phyloP scores from a whole-genome alignment of 1,140 invertebrate genomes.

The Phenacoccus solenopsis region DNA sequence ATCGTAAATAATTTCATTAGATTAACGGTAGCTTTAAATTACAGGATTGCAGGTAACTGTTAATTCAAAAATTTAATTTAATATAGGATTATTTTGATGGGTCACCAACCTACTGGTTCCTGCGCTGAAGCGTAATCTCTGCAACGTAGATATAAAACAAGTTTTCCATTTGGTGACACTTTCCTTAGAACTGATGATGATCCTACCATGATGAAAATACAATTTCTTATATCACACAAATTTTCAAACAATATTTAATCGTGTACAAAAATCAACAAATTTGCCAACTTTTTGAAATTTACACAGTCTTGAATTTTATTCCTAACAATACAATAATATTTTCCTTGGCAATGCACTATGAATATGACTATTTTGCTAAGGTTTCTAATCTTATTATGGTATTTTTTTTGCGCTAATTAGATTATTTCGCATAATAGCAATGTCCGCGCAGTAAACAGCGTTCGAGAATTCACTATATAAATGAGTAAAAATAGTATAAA shows the following conservation, averaged over 20 bases:
- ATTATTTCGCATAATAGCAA: background rate
- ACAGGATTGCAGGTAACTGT: too few species aligned
- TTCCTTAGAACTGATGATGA: conserved; percentile 69
- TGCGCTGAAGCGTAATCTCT: conserved; percentile 88
- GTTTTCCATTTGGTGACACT: conserved; percentile 83
- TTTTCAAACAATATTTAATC: too few species aligned
- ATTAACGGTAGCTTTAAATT: too few species aligned
- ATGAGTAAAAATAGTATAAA: background rate
- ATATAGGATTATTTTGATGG: too few species aligned
- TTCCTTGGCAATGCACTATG: background rate
- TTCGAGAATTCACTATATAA: background rate
- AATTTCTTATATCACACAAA: too few species aligned
- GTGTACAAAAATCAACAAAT: background rate
- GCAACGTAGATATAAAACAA: conserved; percentile 89
- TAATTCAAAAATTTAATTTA: too few species aligned
- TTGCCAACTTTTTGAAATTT: background rate
- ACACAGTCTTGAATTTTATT: background rate
- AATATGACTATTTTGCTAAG: background rate
- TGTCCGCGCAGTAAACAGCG: background rate
- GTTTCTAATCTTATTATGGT: background rate
- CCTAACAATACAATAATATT: too few species aligned
- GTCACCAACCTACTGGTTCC: background rate
- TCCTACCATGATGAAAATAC: background rate
- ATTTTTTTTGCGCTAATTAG: background rate
- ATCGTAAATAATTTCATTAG: too few species aligned